Evolutionary conservation across 2,797 vertebrate genomes (phyloP), one percentile per base, ranked within the genome.

Genomic region (Schizopygopsis malacanthus): DNA sequence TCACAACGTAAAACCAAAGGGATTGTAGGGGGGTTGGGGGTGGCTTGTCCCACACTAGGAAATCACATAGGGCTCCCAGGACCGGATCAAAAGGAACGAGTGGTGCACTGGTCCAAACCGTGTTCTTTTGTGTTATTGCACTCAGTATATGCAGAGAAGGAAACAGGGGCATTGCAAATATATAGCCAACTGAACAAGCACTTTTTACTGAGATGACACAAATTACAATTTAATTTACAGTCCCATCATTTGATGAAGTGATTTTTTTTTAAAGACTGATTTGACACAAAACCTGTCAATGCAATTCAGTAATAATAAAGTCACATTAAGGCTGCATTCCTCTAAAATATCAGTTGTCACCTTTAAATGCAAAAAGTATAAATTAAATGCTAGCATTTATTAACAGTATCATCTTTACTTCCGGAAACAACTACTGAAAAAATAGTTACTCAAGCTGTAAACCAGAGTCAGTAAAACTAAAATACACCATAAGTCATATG

Each of bases 1-100:
- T 93, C 91, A 92, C 91, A 92, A 56, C 84, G 88, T 87, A 84
- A 89, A 90, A 88, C 89, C 90, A 75, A 86, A 89, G 70, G 71
- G 79, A 82, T 67, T 79, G 67, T 85, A 52, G 77, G 77, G 82
- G 77, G 67, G 50, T 76, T 70, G 43, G 79, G 28, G 20, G 56
- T 79, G 37, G 65, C 50, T 70, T 79, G 50, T 79, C 39, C 47
- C 52, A 33, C 13, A 61, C 41, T 76, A 70, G 67, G 67, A 79
- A 84, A 79, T 71, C 22, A 65, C 77, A 80, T 13, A 61, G 59
- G 39, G 71, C 47, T 69, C 59, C 37, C 20, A 76, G 81, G 84
- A 69, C 43, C 1, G 50, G 65, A 87, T 83, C 81, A 88, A 81
- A 69, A 63, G 65, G 59, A 72, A 37, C 28, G 59, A 72, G 70